phyloP scores from a whole-genome alignment of 2,888 invertebrate species.

The Choristoneura rosaceana region DNA sequence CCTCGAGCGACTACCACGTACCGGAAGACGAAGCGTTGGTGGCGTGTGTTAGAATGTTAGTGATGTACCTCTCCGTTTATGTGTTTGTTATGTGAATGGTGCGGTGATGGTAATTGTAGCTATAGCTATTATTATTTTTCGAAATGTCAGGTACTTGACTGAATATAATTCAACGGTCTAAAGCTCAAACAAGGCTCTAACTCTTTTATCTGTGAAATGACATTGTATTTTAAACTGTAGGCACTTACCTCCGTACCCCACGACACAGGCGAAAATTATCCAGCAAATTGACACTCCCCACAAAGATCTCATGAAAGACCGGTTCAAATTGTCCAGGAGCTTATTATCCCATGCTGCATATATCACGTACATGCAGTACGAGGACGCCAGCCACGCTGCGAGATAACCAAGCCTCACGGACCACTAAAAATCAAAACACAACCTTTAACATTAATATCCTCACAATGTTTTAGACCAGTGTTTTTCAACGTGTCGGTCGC shows the following conservation, averaged over 20 bases:
- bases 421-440: constrained; percentile 6
- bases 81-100: too few species aligned
- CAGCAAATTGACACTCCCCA: constrained; percentile 63
- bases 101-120: too few species aligned
- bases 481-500: too few species aligned
- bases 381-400: neutral
- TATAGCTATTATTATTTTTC: too few species aligned
- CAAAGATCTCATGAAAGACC: constrained; percentile 57
- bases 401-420: neutral
- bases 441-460: too few species aligned
- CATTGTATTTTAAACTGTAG: neutral
- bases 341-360: constrained; percentile 46
- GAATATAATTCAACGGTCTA: neutral
- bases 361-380: neutral
- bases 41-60: too few species aligned
- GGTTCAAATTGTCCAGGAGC: constrained; percentile 48
- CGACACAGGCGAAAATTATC: constrained; percentile 64
- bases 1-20: too few species aligned
- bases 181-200: neutral
- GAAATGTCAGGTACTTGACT: neutral
- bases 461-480: too few species aligned
- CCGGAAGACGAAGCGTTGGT: too few species aligned
- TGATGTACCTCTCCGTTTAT: too few species aligned
- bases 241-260: constrained; percentile 62
- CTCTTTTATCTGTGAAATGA: neutral